Base-by-base conservation (phyloP, 1,140 invertebrate species). In the Drosophila nasuta region DNA sequence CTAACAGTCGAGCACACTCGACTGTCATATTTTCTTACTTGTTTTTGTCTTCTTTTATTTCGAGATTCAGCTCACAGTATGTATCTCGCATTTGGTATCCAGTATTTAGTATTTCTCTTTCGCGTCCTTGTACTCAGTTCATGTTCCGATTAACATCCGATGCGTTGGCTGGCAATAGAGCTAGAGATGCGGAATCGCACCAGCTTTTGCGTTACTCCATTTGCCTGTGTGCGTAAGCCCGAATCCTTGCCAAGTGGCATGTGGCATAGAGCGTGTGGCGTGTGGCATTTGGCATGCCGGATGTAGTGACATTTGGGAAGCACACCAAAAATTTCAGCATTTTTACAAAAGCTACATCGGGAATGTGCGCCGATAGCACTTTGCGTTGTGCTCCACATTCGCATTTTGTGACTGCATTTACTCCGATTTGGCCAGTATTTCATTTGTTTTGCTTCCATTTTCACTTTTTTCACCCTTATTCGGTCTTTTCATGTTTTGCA, bases 271-370 rank as follows among this genome's bases (percentile, higher is more conserved):
- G 48, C 45, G 15, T 46, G 79, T 76, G 79, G 82, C 82, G 35
- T 38, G 48, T 48, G 45, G 45, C 45, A 48, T 48, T 79, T 76
- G 82, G 82, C 82, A 72, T 77, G 80, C 83, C 82, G 82, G 83
- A 88, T 75, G 73, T 79, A 66, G 76, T 65, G 76, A 79, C 73
- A 79, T 79, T 79, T 87, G 76, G 71, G 71, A 75, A 76, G 59
- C 69, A 69, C 77, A 74, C 59, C 63, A 87, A 87, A 82, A 82
- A 87, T 82, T 87, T 83, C 60, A 68, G 71, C 79, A 82, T 82
- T 86, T 81, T 68, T 38, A 59, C 75, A 60, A 75, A 77, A 81
- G 46, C 64, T 41, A 45, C 72, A 56, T 59, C 17, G 59, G 56
- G 52, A 78, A 75, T 75, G 79, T 54, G 25, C 49, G 49, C 72